phyloP scores from a whole-genome alignment of 2,888 invertebrate species.

The Chymomyza fuscimana region DNA sequence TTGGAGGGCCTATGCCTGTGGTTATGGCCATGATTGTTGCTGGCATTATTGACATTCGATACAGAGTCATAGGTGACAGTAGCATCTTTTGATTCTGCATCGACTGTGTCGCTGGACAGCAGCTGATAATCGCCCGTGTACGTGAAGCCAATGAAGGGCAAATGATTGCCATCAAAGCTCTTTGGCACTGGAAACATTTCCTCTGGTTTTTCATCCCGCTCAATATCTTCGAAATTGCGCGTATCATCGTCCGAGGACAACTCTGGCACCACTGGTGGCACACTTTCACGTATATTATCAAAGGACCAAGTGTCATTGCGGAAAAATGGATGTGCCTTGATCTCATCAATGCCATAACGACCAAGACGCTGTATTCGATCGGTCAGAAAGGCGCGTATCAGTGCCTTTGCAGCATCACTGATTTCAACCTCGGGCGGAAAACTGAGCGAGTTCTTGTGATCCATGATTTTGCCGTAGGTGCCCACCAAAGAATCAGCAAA shows the following conservation, averaged over 20 bases:
- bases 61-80: too few species aligned
- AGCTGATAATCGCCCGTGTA: constrained; percentile 95
- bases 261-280: constrained; percentile 98
- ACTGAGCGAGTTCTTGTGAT: constrained; percentile 95
- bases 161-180: constrained; percentile 98
- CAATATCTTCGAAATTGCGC: constrained; percentile 98
- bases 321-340: constrained; percentile 96
- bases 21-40: constrained; percentile 72
- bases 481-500: constrained; percentile 99
- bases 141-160: constrained; percentile 99
- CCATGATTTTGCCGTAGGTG: constrained; percentile 99
- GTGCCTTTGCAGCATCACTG: constrained; percentile 90
- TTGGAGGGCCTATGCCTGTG: constrained; percentile 79
- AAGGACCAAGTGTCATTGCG: constrained; percentile 98
- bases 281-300: constrained; percentile 94
- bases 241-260: constrained; percentile 98
- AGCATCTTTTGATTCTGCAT: constrained; percentile 82
- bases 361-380: constrained; percentile 94
- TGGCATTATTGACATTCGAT: constrained; percentile 69
- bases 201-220: constrained; percentile 94
- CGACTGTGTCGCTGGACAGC: constrained; percentile 84
- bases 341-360: constrained; percentile 95
- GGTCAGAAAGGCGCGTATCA: constrained; percentile 96
- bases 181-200: constrained; percentile 98
- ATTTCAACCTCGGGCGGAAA: constrained; percentile 98